These are phyloP conservation scores for Crocodylus rhombifer DNA, from an alignment of 2,797 vertebrate genomes.

Conservation along the genomic window DNA sequence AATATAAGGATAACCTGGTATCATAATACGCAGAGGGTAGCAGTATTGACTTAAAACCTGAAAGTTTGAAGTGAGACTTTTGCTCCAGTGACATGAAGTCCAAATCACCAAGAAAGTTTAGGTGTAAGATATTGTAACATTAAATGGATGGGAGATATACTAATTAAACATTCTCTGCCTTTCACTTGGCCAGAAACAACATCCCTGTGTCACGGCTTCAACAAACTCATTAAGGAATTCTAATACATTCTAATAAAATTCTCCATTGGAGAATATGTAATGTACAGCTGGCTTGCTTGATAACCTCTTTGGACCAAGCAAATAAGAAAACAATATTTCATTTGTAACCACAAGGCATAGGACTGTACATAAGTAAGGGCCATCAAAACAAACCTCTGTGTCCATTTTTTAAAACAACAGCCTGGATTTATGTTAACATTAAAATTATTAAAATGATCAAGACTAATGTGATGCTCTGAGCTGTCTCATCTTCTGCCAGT, in stretches of 20 bases:
- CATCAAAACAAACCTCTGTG: background rate
- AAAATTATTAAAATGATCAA: background rate
- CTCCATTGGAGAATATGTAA: background rate
- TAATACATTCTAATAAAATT: background rate
- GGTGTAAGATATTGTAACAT: background rate
- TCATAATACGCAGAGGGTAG: background rate
- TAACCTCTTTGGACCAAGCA: background rate
- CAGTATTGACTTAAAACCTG: background rate
- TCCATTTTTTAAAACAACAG: rapidly evolving
- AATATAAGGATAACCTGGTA: background rate
- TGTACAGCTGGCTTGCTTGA: background rate
- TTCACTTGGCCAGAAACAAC: conserved; percentile 35
- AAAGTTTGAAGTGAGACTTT: background rate
- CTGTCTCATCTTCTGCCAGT: background rate
- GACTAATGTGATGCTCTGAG: background rate
- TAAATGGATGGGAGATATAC: background rate
- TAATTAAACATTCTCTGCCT: conserved; percentile 22
- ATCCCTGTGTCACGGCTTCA: conserved; percentile 8
- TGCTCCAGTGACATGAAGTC: background rate
- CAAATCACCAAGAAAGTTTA: background rate
- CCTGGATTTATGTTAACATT: background rate
- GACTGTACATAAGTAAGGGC: background rate
- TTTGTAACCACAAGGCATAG: background rate
- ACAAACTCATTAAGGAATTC: conserved; percentile 7
- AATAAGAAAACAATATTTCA: background rate